These are phyloP conservation scores for Kradibia gibbosae DNA, from an alignment of 1,140 invertebrate genomes.

Conservation along the genomic window DNA sequence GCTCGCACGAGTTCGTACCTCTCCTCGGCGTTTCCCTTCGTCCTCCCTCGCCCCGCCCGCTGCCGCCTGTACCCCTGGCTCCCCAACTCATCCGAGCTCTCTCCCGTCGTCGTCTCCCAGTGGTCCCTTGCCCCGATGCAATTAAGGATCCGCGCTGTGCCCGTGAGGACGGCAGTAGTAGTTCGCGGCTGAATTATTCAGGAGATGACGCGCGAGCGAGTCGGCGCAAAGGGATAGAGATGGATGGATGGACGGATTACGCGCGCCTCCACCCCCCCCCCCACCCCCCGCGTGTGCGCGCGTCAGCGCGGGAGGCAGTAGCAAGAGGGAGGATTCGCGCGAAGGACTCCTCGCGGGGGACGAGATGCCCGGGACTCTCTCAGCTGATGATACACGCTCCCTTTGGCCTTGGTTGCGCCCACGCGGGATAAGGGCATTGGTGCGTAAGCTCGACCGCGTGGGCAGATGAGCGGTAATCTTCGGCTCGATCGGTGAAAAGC, in stretches of 20 bases:
- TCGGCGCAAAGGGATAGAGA: not conserved
- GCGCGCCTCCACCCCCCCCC: too few relatives aligned
- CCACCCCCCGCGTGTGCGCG: too few relatives aligned
- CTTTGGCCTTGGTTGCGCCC: not conserved
- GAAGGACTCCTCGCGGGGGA: constrained; percentile 8
- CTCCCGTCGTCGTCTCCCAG: too few relatives aligned
- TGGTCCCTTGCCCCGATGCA: constrained; percentile 55
- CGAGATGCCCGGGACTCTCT: not conserved
- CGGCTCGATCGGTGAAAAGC: too few relatives aligned
- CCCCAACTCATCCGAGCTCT: constrained; percentile 46
- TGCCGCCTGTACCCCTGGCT: constrained; percentile 17
- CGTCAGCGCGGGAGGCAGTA: not conserved
- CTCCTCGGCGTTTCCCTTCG: not conserved
- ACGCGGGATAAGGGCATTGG: too few relatives aligned
- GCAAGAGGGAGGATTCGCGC: constrained; percentile 42
- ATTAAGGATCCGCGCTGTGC: constrained; percentile 57
- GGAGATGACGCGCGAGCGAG: constrained; percentile 58
- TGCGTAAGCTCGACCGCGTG: too few relatives aligned
- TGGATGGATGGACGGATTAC: not conserved
- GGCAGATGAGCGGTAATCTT: too few relatives aligned
- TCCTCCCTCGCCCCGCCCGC: not conserved
- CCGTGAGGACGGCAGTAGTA: constrained; percentile 58
- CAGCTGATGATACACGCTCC: not conserved
- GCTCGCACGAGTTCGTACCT: constrained; percentile 42
- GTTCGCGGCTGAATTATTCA: constrained; percentile 67